A percentile compares a stretch with the other conserved stretches of the same genome.
Evolutionary conservation across 92 coral and sea anemone genomes (phyloP).

Genomic region (Porites cylindrica): DNA sequence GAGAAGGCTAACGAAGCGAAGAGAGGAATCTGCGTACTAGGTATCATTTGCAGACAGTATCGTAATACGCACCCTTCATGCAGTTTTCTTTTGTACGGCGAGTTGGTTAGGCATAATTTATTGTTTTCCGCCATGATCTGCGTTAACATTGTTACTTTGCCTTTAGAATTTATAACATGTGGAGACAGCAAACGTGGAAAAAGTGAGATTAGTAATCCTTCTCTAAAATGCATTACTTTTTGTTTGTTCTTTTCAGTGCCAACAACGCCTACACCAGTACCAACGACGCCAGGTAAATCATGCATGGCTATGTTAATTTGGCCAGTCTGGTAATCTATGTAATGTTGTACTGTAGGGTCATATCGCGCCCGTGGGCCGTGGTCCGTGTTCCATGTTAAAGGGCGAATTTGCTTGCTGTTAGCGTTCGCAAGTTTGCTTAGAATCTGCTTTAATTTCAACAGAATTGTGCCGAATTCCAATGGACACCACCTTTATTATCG

Average conservation of each 20-base stretch:
- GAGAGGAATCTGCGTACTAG: conserved; percentile 28
- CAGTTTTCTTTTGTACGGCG: too few species aligned
- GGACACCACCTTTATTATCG: neutral
- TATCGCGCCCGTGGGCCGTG: too few species aligned
- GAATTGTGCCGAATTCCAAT: neutral
- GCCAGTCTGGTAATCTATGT: too few species aligned
- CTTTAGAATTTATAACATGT: too few species aligned
- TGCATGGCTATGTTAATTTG: neutral
- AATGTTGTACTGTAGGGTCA: too few species aligned
- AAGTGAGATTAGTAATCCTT: neutral
- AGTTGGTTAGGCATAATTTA: too few species aligned
- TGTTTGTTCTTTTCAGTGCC: neutral
- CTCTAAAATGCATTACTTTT: neutral
- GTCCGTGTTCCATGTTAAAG: too few species aligned
- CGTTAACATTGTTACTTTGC: too few species aligned
- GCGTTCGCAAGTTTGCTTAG: too few species aligned
- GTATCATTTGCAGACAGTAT: neutral
- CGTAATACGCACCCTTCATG: too few species aligned
- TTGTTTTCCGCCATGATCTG: too few species aligned
- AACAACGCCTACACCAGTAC: neutral
- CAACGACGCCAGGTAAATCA: neutral
- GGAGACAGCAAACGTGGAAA: neutral
- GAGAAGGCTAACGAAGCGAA: conserved; percentile 20
- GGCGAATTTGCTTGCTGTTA: too few species aligned
- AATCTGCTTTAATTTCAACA: neutral